These are phyloP conservation scores for Mus pahari DNA, from an alignment of 2,113 vertebrate genomes.

Conservation along the genomic window DNA sequence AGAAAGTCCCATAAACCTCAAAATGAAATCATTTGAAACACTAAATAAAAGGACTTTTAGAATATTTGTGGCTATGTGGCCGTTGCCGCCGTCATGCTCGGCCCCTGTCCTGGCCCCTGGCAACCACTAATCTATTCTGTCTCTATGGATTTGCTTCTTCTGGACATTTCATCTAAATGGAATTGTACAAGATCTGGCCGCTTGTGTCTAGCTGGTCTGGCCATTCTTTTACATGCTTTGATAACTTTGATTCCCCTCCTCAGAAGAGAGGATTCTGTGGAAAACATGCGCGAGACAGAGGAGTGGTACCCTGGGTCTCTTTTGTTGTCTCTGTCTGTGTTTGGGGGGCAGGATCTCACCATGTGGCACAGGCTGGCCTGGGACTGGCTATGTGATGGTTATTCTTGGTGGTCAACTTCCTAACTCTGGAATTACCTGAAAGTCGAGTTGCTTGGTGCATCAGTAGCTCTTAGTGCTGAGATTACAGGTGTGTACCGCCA, in stretches of 20 bases:
- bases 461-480: no score
- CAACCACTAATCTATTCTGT: not conserved
- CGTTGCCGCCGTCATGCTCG: not conserved
- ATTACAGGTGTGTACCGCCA: no score
- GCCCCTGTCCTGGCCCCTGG: not conserved
- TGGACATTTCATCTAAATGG: slow-evolving; percentile 43
- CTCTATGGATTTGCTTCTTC: not conserved
- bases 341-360: not conserved
- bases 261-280: not conserved
- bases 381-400: not conserved
- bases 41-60: not conserved
- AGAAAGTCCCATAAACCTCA: not conserved
- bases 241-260: slow-evolving; percentile 24
- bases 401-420: not conserved
- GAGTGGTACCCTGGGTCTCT: not conserved
- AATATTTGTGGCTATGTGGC: not conserved
- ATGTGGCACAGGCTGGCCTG: not conserved
- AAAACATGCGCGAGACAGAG: not conserved
- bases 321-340: not conserved
- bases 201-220: not conserved
- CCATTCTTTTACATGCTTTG: not conserved
- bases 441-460: not conserved
- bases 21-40: not conserved
- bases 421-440: not conserved
- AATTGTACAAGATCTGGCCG: not conserved